These are phyloP conservation scores for Ctenicera cuprea DNA, from an alignment of 2,888 invertebrate species.

Conservation along the genomic window DNA sequence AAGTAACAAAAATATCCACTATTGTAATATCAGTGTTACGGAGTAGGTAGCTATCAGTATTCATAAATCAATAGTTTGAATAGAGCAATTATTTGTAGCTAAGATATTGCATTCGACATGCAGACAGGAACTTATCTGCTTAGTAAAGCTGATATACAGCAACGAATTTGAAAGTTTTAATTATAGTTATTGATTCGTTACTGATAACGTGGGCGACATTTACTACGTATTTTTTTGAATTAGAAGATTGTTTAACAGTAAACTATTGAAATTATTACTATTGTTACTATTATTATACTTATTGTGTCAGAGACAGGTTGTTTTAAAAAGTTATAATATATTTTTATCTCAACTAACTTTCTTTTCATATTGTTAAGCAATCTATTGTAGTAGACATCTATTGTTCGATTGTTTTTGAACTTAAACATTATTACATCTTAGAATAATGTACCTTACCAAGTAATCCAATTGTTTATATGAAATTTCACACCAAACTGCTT, in stretches of 20 bases:
- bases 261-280: not conserved
- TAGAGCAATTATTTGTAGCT: constrained; percentile 22
- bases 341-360: not conserved
- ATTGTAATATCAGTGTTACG: not conserved
- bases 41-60: constrained; percentile 10
- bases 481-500: no score
- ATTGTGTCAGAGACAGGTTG: no score
- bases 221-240: not conserved
- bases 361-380: not conserved
- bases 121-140: constrained; percentile 5
- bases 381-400: not conserved
- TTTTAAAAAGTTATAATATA: not conserved
- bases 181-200: not conserved
- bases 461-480: not conserved
- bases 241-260: not conserved
- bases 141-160: not conserved
- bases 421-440: not conserved
- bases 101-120: not conserved
- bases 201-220: not conserved
- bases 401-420: not conserved
- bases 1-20: not conserved
- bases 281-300: no score
- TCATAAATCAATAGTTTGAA: constrained; percentile 19
- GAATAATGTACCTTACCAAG: not conserved
- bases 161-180: not conserved